Base-by-base conservation (phyloP, 2,888 invertebrate species). In the Cryptus viduatorius region DNA sequence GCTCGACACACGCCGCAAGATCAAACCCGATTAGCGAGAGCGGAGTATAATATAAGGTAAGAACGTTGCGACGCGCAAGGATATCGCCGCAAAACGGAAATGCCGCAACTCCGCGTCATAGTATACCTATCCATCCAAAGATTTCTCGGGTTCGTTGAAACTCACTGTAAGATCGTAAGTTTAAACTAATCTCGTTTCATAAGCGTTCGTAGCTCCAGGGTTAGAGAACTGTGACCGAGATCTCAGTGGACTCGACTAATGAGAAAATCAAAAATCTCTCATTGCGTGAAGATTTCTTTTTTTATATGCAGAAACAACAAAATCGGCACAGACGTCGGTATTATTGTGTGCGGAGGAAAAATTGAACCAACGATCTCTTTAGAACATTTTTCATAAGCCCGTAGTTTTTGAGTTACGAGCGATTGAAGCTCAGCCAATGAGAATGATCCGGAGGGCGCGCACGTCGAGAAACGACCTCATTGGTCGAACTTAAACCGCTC, bases 11-110 rank as follows among this genome's bases (percentile, higher is more conserved):
- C 59, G 69, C 37, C 71, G 56, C 64, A 50, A 83, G 83, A 83
- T 80, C 80, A 83, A 76, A 68, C 71, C 50, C 59, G 77, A 80
- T 80, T 65, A 68, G 42, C 56, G n/a, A 46, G 65, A 46, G 14
- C 42, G 44, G 44, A n/a, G 59, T 64, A 42, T 46, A 24, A 31
- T 50, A 31, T 77, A 42, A 59, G 0, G 29, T n/a, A 31, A 31
- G 14, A 61, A 29, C 31, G 31, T 61, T 31, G 5, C n/a, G 14
- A 46, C 16, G 31, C 16, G 31, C 31, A 16, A 64, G 50, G 12
- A 79, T 37, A 37, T 64, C 16, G 16, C 72, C 29, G 72, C 77
- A 42, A 78, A 82, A 77, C 82, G 82, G 82, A 82, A 82, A 67
- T 82, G 59, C 72, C 72, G 24, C 50, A 14, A 53, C 42, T 72